These are phyloP conservation scores for Arenaria interpres DNA, from an alignment of 2,113 vertebrate genomes.

Conservation along the genomic window DNA sequence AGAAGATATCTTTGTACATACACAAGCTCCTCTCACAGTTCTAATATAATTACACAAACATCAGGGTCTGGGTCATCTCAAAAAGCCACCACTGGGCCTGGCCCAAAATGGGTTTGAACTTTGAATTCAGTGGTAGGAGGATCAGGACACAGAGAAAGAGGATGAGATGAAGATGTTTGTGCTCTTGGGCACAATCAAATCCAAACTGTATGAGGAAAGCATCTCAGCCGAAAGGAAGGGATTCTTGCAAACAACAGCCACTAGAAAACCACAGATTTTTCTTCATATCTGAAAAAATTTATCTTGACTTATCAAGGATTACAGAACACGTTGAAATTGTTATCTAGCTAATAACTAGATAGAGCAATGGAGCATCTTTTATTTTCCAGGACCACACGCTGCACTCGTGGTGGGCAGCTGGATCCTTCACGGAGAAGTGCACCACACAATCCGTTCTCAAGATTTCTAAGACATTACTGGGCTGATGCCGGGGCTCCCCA, in stretches of 20 bases:
- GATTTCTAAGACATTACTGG: neutral
- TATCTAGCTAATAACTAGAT: neutral
- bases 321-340: neutral
- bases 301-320: neutral
- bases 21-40: neutral
- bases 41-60: accelerated
- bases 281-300: neutral
- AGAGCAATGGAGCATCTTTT: neutral
- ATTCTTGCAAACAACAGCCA: neutral
- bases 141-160: neutral
- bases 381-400: neutral
- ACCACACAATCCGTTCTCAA: neutral
- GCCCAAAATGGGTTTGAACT: neutral
- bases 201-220: neutral
- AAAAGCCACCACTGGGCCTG: neutral
- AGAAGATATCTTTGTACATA: neutral
- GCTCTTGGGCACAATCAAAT: neutral
- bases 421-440: neutral
- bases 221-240: neutral
- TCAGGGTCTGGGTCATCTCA: neutral
- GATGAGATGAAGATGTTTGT: neutral
- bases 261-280: neutral
- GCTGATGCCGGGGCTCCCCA: neutral
- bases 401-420: neutral
- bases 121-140: neutral